A percentile compares a stretch with the other conserved stretches of the same genome.
phyloP scores from a whole-genome alignment of 1,140 invertebrate species.

The Lanistes nyassanus region DNA sequence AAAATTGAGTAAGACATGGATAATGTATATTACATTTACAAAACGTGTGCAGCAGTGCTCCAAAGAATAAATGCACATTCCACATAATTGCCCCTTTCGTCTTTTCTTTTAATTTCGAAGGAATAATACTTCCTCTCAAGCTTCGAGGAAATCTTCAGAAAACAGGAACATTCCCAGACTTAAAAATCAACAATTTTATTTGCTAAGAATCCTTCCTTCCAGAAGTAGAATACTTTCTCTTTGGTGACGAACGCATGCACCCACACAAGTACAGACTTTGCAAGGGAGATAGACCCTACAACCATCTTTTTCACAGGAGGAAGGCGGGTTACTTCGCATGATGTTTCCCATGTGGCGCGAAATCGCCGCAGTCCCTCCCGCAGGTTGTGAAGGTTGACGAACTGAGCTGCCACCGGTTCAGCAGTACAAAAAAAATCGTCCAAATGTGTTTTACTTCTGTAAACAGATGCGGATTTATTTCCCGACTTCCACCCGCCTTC shows the following conservation, averaged over 20 bases:
- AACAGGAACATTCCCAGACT: neutral
- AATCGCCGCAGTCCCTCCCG: neutral
- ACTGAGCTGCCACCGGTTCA: neutral
- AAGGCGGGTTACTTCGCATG: neutral
- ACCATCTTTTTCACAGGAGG: neutral
- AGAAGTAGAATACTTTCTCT: no score
- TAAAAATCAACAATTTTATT: neutral
- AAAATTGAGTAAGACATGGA: no score
- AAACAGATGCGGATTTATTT: neutral
- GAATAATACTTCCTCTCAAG: neutral
- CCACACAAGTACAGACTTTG: constrained; percentile 5
- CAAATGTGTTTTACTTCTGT: neutral
- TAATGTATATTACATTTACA: no score
- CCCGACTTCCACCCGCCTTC: neutral
- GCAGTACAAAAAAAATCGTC: neutral
- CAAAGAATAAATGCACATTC: neutral
- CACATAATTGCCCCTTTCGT: neutral
- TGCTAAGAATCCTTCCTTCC: no score
- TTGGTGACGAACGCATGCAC: neutral
- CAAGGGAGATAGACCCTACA: neutral
- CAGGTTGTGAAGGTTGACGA: no score
- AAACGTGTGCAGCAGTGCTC: no score
- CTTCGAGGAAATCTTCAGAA: neutral
- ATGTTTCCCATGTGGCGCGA: neutral
- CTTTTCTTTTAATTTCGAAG: neutral